phyloP scores from a whole-genome alignment of 1,140 invertebrate genomes.

The Drosophila nigrodunni region DNA sequence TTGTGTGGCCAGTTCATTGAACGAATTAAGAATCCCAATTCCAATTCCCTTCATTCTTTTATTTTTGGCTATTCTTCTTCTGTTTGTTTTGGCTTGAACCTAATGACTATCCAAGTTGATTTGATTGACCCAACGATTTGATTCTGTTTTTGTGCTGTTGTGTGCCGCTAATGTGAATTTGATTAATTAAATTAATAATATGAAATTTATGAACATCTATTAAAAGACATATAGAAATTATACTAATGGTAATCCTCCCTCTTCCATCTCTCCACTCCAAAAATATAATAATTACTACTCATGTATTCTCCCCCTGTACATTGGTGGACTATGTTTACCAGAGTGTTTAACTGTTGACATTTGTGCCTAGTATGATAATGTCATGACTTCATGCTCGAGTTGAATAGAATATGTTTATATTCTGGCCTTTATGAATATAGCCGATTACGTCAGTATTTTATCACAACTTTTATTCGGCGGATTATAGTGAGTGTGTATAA shows the following conservation, averaged over 20 bases:
- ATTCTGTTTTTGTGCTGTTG: conserved; percentile 42
- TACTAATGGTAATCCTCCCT: conserved; percentile 26
- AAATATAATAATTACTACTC: background rate
- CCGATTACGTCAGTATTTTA: conserved; percentile 51
- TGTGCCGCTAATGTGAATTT: conserved; percentile 74
- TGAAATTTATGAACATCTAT: conserved; percentile 54
- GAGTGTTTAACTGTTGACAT: conserved; percentile 61
- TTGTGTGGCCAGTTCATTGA: conserved; percentile 64
- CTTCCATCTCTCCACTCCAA: background rate
- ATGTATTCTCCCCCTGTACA: background rate
- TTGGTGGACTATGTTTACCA: conserved; percentile 19
- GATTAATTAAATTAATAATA: conserved; percentile 79
- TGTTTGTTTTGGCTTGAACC: conserved; percentile 21
- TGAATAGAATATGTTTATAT: conserved; percentile 13
- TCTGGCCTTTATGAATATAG: conserved; percentile 34
- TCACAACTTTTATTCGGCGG: conserved; percentile 3
- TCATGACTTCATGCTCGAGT: conserved; percentile 24
- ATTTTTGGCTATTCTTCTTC: conserved; percentile 5
- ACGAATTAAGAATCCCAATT: conserved; percentile 41
- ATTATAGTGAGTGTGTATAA: conserved; percentile 11
- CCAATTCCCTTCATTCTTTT: too few species aligned
- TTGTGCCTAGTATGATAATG: conserved; percentile 20
- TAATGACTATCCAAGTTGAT: conserved; percentile 51
- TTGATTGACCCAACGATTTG: conserved; percentile 32
- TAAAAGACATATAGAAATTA: conserved; percentile 25